phyloP scores from a whole-genome alignment of 2,113 vertebrate genomes.

The Promerops cafer region DNA sequence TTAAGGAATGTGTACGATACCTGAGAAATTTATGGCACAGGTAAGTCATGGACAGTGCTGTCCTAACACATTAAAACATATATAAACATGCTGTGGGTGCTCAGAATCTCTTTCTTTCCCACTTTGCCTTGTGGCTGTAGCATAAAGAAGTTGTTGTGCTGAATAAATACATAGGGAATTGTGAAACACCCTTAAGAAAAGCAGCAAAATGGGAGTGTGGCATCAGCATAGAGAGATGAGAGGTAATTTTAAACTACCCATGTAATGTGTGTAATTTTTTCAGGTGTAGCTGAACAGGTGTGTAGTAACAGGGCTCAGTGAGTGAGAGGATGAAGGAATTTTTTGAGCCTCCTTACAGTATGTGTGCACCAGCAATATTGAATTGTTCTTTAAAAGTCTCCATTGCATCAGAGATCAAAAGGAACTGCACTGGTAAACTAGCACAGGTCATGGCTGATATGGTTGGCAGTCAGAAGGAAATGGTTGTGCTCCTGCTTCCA shows the following conservation, averaged over 20 bases:
- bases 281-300: background rate
- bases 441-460: background rate
- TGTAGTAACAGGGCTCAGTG: background rate
- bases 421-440: background rate
- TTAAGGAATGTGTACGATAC: background rate
- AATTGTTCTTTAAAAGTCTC: background rate
- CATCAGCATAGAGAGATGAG: background rate
- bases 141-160: background rate
- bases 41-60: background rate
- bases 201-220: background rate
- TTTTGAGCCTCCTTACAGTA: background rate
- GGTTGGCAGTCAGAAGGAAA: background rate
- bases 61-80: background rate
- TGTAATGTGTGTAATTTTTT: background rate
- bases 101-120: background rate
- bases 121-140: background rate
- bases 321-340: background rate
- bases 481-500: background rate
- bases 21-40: background rate
- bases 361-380: background rate
- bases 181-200: background rate
- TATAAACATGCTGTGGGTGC: background rate
- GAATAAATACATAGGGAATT: background rate
- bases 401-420: background rate
- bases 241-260: background rate